Evolutionary conservation across 2,888 invertebrate species (phyloP).

Genomic region (Drosophila demipolita): DNA sequence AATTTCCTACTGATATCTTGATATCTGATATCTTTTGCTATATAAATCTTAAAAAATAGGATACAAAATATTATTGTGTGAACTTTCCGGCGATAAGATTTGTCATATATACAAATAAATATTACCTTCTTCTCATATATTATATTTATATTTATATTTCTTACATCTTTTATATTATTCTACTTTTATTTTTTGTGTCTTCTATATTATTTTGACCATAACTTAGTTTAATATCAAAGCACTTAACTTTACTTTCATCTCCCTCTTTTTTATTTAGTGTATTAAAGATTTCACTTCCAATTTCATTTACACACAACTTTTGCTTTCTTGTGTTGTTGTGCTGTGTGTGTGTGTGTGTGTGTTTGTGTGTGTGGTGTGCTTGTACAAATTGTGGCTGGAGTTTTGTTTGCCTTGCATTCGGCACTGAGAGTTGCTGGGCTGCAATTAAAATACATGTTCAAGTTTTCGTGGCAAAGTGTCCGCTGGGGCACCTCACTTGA

Average conservation of each 20-base stretch:
- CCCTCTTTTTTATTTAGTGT: conserved; percentile 16
- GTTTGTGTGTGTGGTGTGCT: conserved; percentile 20
- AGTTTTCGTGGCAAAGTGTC: conserved; percentile 72
- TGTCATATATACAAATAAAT: not conserved
- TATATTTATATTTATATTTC: rapidly evolving
- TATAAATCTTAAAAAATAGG: not conserved
- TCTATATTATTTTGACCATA: not conserved
- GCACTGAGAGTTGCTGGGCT: conserved; percentile 45
- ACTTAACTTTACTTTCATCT: not conserved
- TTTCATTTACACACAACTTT: conserved; percentile 10
- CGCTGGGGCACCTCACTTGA: conserved; percentile 50
- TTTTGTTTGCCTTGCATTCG: conserved; percentile 66
- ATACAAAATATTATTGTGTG: too few species aligned
- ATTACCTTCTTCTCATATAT: not conserved
- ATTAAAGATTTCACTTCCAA: conserved; percentile 8
- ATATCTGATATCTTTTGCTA: too few species aligned
- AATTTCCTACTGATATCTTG: too few species aligned
- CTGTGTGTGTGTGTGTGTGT: not conserved
- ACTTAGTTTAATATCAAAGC: not conserved
- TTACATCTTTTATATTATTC: not conserved
- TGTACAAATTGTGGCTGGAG: conserved; percentile 70
- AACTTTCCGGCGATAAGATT: not conserved
- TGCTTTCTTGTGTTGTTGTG: conserved; percentile 34
- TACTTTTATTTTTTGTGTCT: not conserved
- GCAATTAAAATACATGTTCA: conserved; percentile 79